Evolutionary conservation across 2,113 vertebrate genomes (phyloP).

Genomic region (Vulpes ferrilata): DNA sequence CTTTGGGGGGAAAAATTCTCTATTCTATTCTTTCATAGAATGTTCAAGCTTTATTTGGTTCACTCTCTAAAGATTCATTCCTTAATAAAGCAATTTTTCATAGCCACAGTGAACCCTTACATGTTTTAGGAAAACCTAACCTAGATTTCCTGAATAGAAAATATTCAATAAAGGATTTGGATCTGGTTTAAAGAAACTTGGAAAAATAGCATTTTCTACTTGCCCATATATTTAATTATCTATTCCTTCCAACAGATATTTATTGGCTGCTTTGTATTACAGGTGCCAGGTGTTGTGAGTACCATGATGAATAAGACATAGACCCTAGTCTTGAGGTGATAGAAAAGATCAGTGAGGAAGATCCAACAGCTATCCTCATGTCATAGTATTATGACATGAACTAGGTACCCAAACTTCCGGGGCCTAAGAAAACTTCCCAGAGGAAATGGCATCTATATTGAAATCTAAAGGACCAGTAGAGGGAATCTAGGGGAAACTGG

Average conservation of each 20-base stretch:
- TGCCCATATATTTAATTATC: not conserved
- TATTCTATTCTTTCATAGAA: not conserved
- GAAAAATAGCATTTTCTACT: constrained; percentile 21
- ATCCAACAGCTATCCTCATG: not conserved
- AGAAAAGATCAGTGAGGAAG: constrained; percentile 6
- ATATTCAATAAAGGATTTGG: constrained; percentile 13
- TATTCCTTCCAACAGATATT: not conserved
- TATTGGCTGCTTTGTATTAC: not conserved
- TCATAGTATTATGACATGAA: not conserved
- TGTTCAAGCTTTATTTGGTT: not conserved
- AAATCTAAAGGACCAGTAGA: not conserved
- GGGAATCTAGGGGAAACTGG: not conserved
- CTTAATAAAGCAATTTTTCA: not conserved
- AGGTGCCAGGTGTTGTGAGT: not conserved
- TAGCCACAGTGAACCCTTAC: not conserved
- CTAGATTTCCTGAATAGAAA: not conserved
- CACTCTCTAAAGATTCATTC: not conserved
- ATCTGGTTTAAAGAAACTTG: constrained; percentile 5
- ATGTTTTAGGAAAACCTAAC: not conserved
- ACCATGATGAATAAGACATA: not conserved
- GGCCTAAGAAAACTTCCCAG: not conserved
- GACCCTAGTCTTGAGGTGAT: not conserved
- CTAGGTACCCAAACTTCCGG: not conserved
- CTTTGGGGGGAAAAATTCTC: not conserved
- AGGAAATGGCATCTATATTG: not conserved